Base-by-base conservation (phyloP, 2,113 vertebrate genomes). In the Asarcornis scutulata region DNA sequence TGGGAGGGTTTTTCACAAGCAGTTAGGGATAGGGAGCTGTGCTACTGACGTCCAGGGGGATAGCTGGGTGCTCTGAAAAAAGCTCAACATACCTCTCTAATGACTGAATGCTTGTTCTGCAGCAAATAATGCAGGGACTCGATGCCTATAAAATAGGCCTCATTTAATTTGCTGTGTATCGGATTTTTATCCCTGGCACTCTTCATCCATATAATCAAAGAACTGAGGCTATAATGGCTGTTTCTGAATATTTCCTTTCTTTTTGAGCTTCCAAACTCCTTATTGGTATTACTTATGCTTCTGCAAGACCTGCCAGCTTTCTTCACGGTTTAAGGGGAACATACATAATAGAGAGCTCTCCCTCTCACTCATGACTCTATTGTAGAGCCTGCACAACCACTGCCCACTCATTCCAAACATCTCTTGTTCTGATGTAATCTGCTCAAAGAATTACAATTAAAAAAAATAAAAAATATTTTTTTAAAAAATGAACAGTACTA, bases 201-300 rank as follows among this genome's bases (percentile, higher is more conserved):
- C 40, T 60, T 78, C 11, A 46, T 83, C 36, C 60, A 93, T 52
- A 88, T 67, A 85, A 89, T 74, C 83, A 85, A 86, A 92, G 53
- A 88, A 52, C n/a, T 59, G 73, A 86, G 48, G 76, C 18, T 62
- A 6, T 89, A 93, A 94, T 73, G 71, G 80, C 69, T 67, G 12
- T 62, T 60, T 55, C 66, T 89, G 93, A 91, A 87, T 76, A 91
- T 72, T 79, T 76, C 27, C 36, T 95, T 93, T 91, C 77, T 69
- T 91, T 86, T 79, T 44, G 91, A 84, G 75, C 62, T 93, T 89
- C 86, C 73, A 84, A 44, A 93, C 92, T 95, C 40, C 66, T 96
- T 62, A 80, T 86, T 11, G 22, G 58, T 91, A 91, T 92, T 85
- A 83, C 76, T 92, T 86, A 76, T 78, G 29, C n/a, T 67, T 81